Base-by-base conservation (phyloP, 1,140 invertebrate genomes). In the Heliconius hermathena region DNA sequence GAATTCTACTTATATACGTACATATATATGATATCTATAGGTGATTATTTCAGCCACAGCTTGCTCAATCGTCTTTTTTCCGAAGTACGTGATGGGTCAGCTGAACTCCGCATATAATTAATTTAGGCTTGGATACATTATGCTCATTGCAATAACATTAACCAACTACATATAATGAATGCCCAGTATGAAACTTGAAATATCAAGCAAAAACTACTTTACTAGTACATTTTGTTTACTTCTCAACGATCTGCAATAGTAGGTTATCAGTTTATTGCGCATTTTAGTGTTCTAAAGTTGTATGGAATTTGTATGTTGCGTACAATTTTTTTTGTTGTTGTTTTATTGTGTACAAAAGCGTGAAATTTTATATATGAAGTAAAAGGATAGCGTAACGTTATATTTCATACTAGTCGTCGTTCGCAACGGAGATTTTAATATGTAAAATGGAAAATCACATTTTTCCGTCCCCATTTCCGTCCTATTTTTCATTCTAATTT, bases 121-220 rank as follows among this genome's bases (percentile, higher is more conserved):
- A 66, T 66, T 66, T 66, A 66, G 22, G 60, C 3, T 66, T 66
- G 54, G 2, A 22, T 66, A 66, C 60, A 66, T 29, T 66, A 66
- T 66, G 60, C 22, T 29, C 26, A 29, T 66, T 60, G n/a, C 57
- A 60, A 60, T 66, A 66, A 26, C 60, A 66, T 66, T 29, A 66
- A 66, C 3, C 20, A 29, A 66, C 60, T 29, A 16, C 22, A 66
- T 29, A 29, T 29, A 66, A 66, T 66, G 22, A 66, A 66, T 29
- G 60, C 9, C 3, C 60, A 16, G 22, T 13, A 66, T 29, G 26
- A 16, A 26, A 66, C 60, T 66, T 66, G 60, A 66, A 66, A 66
- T 66, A 66, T 66, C 26, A 66, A 29, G 22, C 60, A 66, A 66
- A 26, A 66, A 66, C 60, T 66, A 66, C 60, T 66, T 66, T 66